Base-by-base conservation (phyloP, 2,888 invertebrate species). In the Polydrusus pterygomalis region DNA sequence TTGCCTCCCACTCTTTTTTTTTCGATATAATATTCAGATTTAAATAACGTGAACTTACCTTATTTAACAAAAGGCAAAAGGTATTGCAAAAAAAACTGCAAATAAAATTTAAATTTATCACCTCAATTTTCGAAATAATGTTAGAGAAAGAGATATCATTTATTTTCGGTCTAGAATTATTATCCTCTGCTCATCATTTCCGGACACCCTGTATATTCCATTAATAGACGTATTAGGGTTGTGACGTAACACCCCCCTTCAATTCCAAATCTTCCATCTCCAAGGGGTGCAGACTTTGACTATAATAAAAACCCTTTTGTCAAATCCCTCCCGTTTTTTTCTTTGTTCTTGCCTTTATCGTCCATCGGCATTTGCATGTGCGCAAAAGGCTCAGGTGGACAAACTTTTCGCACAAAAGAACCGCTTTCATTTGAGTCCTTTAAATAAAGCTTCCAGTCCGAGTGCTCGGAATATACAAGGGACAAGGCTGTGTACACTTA, bases 161-260 rank as follows among this genome's bases (percentile, higher is more conserved):
- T n/a, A n/a, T n/a, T n/a, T n/a, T n/a, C n/a, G n/a, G n/a, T n/a
- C 25, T 25, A 25, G 25, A 25, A 25, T 25, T 25, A 5, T 25
- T 25, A n/a, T n/a, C n/a, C n/a, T n/a, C n/a, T n/a, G n/a, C n/a
- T n/a, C n/a, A n/a, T n/a, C n/a, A n/a, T n/a, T n/a, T n/a, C n/a
- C n/a, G n/a, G n/a, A n/a, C n/a, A n/a, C 1, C 25, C 25, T 25
- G 1, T 25, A 25, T 25, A 25, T 25, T n/a, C n/a, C n/a, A 25
- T 25, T 5, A 25, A 25, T 25, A 25, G 25, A 25, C 25, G 1
- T 25, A 3, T 5, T 25, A 67, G 47, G 51, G 67, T 67, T 25
- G 67, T 67, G 67, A 67, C 67, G 67, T 49, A 67, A 67, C 51
- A 13, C 47, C 67, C 51, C 51, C 30, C 49, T 47, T 47, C n/a